Base-by-base conservation (phyloP, 2,113 vertebrate genomes). In the Plecturocebus donacophilus region DNA sequence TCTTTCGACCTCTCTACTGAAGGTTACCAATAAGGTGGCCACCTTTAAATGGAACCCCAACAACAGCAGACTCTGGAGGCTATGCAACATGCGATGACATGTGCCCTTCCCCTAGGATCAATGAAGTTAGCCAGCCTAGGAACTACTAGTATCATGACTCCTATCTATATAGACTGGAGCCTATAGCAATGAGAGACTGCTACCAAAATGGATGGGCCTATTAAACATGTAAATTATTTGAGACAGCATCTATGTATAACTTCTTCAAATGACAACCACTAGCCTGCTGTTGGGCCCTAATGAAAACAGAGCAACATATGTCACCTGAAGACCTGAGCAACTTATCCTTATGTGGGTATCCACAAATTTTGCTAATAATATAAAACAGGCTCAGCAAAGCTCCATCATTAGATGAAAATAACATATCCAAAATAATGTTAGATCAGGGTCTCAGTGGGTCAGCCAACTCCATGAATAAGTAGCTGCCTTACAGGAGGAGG, bases 81-180 rank as follows among this genome's bases (percentile, higher is more conserved):
- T 27, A 1, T 17, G 12, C 16, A 40, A 17, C 64, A 8, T 27
- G 1, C 30, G 2, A 3, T 3, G 61, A 10, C 13, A 32, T 11
- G 11, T 30, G 23, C 13, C 35, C 14, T 6, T 19, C 49, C 38
- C 1, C 19, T 16, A 14, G 45, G 66, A 3, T 45, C 58, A 30
- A 2, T 2, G 61, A 23, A 42, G 56, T 30, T 61, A 12, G 3
- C 66, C 52, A 70, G 23, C n/a, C 19, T 75, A 2, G 90, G n/a
- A n/a, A 27, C 19, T 27, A 20, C 1, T 21, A 4, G 20, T 47
- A 30, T 95, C 40, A 1, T 13, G 5, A 56, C 71, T 82, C 52
- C 52, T 47, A 12, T 6, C 45, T 12, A 13, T 17, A 52, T n/a
- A 17, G 30, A 45, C 27, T 52, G 25, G 45, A 32, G 8, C 45